Evolutionary conservation across 2,888 invertebrate species (phyloP), one percentile per base, ranked within the genome.

Genomic region (Bursaphelenchus okinawaensis): DNA sequence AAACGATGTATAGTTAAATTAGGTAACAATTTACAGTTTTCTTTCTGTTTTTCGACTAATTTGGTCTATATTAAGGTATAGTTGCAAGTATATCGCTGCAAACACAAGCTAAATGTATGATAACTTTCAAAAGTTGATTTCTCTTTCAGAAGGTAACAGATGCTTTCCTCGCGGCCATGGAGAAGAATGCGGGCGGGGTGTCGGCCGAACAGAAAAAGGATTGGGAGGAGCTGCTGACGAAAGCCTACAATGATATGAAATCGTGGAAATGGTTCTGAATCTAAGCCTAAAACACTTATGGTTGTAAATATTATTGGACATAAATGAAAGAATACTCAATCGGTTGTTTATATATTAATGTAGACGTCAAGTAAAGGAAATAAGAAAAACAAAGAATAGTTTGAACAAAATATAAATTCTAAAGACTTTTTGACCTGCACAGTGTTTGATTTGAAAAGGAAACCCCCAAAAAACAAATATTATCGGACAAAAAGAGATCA

Each of bases 241-340:
- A 75, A 59, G 77, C 77, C 1, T 72, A 67, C 65, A 52, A 54
- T 23, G 75, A 77, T 64, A 76, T 76, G 77, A 77, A 78, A 65
- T 57, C 57, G 12, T 76, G 71, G 69, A 71, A 71, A 60, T 76
- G 77, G 77, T 72, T 68, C 57, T 76, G 66, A 72, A 20, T 20
- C 40, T 23, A 27, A 26, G 16, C n/a, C n/a, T n/a, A n/a, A 22
- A 40, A 6, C 27, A 54, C 23, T 4, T 16, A 54, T 23, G 2
- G 16, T 40, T 40, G 40, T 40, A 40, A 16, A 40, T 40, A 40
- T 40, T 40, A 16, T 40, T 12, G 40, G n/a, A 40, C 40, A 16
- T n/a, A n/a, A n/a, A n/a, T n/a, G n/a, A n/a, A n/a, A n/a, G n/a
- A n/a, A n/a, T n/a, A n/a, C n/a, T n/a, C n/a, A n/a, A n/a, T n/a